These are phyloP conservation scores for Malachius bipustulatus DNA, from an alignment of 2,888 invertebrate species.

Conservation along the genomic window DNA sequence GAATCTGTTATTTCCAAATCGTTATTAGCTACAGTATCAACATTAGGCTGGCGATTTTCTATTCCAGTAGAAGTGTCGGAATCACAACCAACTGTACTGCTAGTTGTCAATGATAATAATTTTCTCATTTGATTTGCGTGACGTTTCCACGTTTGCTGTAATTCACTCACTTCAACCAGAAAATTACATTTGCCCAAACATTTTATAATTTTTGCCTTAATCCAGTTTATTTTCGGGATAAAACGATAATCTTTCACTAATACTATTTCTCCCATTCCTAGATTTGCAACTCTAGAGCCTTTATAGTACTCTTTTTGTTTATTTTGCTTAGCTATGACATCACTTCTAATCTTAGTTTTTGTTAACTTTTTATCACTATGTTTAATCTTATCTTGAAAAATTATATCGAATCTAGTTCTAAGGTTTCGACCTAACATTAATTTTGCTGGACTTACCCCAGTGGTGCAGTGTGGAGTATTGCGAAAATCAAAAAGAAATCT, in stretches of 20 bases:
- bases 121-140: not conserved
- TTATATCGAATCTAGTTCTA: not conserved
- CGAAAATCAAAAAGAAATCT: not conserved
- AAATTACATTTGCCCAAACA: not conserved
- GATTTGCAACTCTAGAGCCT: not conserved
- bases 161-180: not conserved
- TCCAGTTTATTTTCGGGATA: not conserved
- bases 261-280: not conserved
- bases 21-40: no score
- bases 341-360: no score
- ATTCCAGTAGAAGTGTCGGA: no score
- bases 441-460: conserved; percentile 1
- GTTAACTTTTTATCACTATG: no score
- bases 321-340: not conserved
- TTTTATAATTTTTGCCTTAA: no score
- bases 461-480: not conserved
- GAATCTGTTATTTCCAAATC: no score
- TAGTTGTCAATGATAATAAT: conserved; percentile 2
- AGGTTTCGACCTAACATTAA: conserved; percentile 2
- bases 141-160: not conserved
- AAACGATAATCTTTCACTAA: conserved; percentile 1
- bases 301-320: not conserved
- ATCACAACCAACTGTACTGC: no score
- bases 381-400: not conserved
- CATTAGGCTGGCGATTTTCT: no score